Evolutionary conservation across 2,113 vertebrate species (phyloP), one percentile per base, ranked within the genome.

Genomic region (Chionomys nivalis): DNA sequence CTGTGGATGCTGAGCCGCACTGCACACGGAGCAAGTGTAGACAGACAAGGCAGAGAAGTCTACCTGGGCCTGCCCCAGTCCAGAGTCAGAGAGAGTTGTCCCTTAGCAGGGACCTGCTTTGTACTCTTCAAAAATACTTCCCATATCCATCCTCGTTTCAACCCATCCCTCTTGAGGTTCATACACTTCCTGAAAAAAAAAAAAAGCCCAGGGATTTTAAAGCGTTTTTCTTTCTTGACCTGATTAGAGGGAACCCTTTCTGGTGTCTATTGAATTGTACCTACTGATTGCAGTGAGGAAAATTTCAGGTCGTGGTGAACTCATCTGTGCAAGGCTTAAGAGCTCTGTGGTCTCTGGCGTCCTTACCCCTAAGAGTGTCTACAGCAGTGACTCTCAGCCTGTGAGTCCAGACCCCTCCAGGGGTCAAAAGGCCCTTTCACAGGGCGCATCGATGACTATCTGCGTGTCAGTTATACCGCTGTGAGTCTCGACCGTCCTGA

Each of bases 271-370:
- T 77, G 23, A 77, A n/a, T 92, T 75, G 39, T 19, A 70, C 68
- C 52, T 78, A 75, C 88, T 92, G 13, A 83, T 89, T 93, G 94
- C 89, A 94, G 19, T 36, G 79, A 86, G 72, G 72, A 65, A 36
- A 28, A 14, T 70, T 36, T 91, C 66, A 55, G 63, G 23, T 91
- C 61, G 33, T 36, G 44, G 36, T 14, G 31, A 95, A 61, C 49
- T 44, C 31, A 61, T 81, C 94, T 88, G 52, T 77, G 42, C 93
- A 92, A 95, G 89, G 76, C 82, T 73, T 72, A 9, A 76, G 91
- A 63, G 33, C 77, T 77, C 52, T 68, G 81, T 75, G 28, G 33
- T 70, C 42, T 83, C 87, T 66, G 78, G 55, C 44, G 75, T 72
- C 85, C 31, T 8, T 36, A 90, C 61, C 88, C 55, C 90, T 87